These are phyloP conservation scores for Neodon shergylaensis DNA, from an alignment of 2,113 vertebrate species.

Conservation along the genomic window DNA sequence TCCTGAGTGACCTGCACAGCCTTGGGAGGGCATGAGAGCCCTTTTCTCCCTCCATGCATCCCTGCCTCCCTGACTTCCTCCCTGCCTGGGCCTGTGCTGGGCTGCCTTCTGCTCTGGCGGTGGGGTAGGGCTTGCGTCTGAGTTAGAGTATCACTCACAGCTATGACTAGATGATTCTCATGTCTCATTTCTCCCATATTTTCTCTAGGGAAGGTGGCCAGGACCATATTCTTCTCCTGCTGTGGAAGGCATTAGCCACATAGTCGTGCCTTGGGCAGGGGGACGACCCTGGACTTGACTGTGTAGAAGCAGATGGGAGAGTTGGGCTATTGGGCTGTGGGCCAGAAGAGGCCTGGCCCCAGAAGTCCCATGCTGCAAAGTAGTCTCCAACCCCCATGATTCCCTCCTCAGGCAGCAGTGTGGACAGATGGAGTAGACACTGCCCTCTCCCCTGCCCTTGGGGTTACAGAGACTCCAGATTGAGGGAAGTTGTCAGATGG, in stretches of 20 bases:
- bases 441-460: not conserved
- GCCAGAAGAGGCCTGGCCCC: too few species aligned
- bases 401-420: not conserved
- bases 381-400: too few species aligned
- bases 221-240: not conserved
- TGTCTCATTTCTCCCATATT: not conserved
- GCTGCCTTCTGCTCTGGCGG: not conserved
- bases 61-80: not conserved
- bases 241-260: not conserved
- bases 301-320: not conserved
- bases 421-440: not conserved
- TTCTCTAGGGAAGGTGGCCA: not conserved
- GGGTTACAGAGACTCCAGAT: not conserved
- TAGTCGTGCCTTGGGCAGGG: too few species aligned
- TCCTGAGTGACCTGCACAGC: not conserved
- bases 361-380: not conserved
- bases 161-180: not conserved
- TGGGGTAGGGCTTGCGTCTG: not conserved
- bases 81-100: too few species aligned
- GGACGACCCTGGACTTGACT: too few species aligned
- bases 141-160: not conserved
- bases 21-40: not conserved
- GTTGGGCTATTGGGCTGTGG: not conserved
- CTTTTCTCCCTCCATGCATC: not conserved
- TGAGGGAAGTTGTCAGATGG: not conserved